A percentile compares a stretch with the other conserved stretches of the same genome.
These are phyloP conservation scores for Drosophila tripunctata DNA, from an alignment of 2,888 invertebrate species.

Conservation along the genomic window DNA sequence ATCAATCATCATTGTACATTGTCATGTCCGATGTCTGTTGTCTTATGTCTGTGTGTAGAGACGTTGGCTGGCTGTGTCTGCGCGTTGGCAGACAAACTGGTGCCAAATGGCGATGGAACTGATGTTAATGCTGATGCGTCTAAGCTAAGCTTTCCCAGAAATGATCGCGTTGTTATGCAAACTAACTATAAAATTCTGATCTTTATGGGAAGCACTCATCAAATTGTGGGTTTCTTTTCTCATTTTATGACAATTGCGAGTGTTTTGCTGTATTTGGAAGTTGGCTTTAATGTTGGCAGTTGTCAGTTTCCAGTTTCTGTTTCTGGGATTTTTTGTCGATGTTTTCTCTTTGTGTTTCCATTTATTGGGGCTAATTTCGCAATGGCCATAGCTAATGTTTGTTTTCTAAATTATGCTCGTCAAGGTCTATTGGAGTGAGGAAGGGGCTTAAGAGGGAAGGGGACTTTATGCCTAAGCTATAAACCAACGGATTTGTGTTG, in stretches of 20 bases:
- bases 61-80: conserved; percentile 33
- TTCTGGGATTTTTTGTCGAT: conserved; percentile 21
- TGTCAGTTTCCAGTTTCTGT: conserved; percentile 12
- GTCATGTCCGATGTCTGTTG: no score
- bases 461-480: conserved; percentile 35
- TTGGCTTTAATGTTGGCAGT: conserved; percentile 25
- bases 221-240: conserved; percentile 8
- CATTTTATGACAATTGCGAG: conserved; percentile 44
- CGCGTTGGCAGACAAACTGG: conserved; percentile 78
- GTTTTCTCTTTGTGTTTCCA: conserved; percentile 22
- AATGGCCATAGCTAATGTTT: conserved; percentile 34
- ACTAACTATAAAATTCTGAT: conserved; percentile 61
- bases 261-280: conserved; percentile 26
- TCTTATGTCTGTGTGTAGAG: no score
- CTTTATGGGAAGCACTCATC: conserved; percentile 54
- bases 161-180: conserved; percentile 27
- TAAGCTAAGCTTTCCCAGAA: conserved; percentile 46
- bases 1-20: conserved; percentile 67
- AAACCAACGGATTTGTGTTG: conserved; percentile 54
- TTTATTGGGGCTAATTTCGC: conserved; percentile 49
- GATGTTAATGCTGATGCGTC: conserved; percentile 15
- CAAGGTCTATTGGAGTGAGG: conserved; percentile 42
- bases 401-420: conserved; percentile 25
- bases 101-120: conserved; percentile 58
- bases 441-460: neutral